Evolutionary conservation across 2,888 invertebrate genomes (phyloP), one percentile per base, ranked within the genome.

Genomic region (Thereva nobilitata): DNA sequence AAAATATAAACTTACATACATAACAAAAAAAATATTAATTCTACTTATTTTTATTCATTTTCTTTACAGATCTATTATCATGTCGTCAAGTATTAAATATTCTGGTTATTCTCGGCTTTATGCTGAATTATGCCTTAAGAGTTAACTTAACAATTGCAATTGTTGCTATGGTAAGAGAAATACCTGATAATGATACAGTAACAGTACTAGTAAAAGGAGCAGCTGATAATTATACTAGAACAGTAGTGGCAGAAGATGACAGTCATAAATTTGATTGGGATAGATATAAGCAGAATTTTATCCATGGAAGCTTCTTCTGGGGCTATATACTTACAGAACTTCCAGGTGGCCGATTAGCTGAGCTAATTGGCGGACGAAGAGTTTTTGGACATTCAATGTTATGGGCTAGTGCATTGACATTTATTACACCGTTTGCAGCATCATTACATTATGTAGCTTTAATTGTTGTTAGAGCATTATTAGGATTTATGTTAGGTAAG

Each of bases 231-330:
- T 5, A 1, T 5, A 65, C 23, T n/a, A 35, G 9, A 3, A 44
- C n/a, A 5, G 38, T 34, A 5, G 38, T 34, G 6, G 69, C 71
- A 47, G 72, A 73, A 37, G 55, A 56, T 2, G 72, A 70, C 9
- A 74, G 74, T 70, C 76, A 85, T 0, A 85, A 86, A 70, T 94
- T 91, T 81, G 78, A 86, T 34, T 95, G 94, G 94, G 86, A 90
- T 77, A 86, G 87, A 67, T 86, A 89, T 73, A 86, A 91, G 75
- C 90, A 90, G 76, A 94, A 94, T 75, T 84, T 89, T 68, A 86
- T 95, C 50, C 83, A 93, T 37, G 93, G 93, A 47, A 89, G 90
- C 74, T 95, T 95, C 85, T 95, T 92, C 84, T 95, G 93, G 90
- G 95, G 95, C 8, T 95, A 95, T 80, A 87, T 95, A 53, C 84